Conservation (phyloP, 1,140 invertebrate genomes). For the Plodia interpunctella region DNA sequence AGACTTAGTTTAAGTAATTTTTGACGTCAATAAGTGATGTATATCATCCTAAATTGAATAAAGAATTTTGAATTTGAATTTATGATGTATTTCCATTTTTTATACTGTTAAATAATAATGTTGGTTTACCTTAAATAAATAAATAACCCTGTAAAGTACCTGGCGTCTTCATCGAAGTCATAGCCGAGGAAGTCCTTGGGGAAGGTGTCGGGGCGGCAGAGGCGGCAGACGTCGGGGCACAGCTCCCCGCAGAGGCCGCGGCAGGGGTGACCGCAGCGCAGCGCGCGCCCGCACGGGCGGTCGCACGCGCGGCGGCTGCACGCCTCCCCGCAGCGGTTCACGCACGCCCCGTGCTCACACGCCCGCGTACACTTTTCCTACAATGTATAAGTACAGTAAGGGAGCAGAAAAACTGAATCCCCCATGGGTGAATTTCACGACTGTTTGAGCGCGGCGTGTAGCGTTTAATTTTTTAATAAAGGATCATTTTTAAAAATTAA, state of each 20-base stretch:
- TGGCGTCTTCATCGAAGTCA: constrained; percentile 78
- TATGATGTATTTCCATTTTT: too few relatives aligned
- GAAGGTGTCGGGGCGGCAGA: constrained; percentile 69
- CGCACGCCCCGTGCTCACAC: constrained; percentile 79
- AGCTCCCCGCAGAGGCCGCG: constrained; percentile 84
- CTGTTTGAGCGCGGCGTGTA: too few relatives aligned
- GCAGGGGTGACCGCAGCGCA: constrained; percentile 80
- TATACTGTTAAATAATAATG: too few relatives aligned
- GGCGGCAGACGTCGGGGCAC: constrained; percentile 75
- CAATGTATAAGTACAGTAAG: background rate
- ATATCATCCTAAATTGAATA: too few relatives aligned
- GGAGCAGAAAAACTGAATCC: background rate
- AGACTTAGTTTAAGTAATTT: too few relatives aligned
- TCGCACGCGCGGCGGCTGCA: constrained; percentile 77
- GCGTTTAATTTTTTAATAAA: too few relatives aligned
- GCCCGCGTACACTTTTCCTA: constrained; percentile 64
- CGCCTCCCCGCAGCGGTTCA: constrained; percentile 74
- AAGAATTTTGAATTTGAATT: too few relatives aligned
- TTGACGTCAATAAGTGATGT: too few relatives aligned
- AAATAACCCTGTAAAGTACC: constrained; percentile 46
- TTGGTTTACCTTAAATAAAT: too few relatives aligned
- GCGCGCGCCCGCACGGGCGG: constrained; percentile 66
- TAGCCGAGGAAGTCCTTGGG: constrained; percentile 78
- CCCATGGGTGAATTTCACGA: too few relatives aligned
- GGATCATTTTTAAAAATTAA: too few relatives aligned